Base-by-base conservation (phyloP, 2,797 vertebrate genomes). In the Microhierax caerulescens region DNA sequence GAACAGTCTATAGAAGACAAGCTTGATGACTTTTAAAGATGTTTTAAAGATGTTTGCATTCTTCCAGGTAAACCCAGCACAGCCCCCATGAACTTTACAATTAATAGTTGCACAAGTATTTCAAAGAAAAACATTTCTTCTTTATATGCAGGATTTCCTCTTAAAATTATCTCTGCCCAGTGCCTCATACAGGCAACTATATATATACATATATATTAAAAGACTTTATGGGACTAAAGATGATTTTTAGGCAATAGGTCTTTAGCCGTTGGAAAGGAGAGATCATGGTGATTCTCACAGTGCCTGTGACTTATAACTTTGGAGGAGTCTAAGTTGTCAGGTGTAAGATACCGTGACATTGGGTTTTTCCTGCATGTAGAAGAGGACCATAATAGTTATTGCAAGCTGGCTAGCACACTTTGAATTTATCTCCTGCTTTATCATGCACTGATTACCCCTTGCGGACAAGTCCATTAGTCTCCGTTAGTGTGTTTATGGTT, bases 371-470 rank as follows among this genome's bases (percentile, higher is more conserved):
- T 87, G 43, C 7, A 19, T 27, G 60, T 77, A 60, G 64, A 89
- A 90, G 48, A n/a, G 60, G 51, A 67, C 22, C 37, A 20, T 50
- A 74, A 74, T 34, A 85, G 61, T 72, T 88, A 85, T 15, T 85
- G 64, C 47, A 83, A 70, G 53, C 36, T 80, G 60, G 16, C 72
- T 67, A 60, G 34, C n/a, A 74, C 1, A 5, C 27, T 76, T 76
- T 67, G 82, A 80, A 88, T 89, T 93, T 92, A 41, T 77, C n/a
- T 83, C 48, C 79, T 91, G 57, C 64, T 93, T 93, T 85, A 74
- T 14, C 72, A 34, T 64, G 68, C 39, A 23, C 60, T 48, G 75
- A 88, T 91, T 91, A 80, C 13, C 28, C 39, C 43, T 74, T 45
- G 32, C 53, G 87, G 75, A 88, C 54, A 76, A 89, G 63, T 34